Evolutionary conservation across 2,888 invertebrate species (phyloP), one percentile per base, ranked within the genome.

Genomic region (Artemia sp.): DNA sequence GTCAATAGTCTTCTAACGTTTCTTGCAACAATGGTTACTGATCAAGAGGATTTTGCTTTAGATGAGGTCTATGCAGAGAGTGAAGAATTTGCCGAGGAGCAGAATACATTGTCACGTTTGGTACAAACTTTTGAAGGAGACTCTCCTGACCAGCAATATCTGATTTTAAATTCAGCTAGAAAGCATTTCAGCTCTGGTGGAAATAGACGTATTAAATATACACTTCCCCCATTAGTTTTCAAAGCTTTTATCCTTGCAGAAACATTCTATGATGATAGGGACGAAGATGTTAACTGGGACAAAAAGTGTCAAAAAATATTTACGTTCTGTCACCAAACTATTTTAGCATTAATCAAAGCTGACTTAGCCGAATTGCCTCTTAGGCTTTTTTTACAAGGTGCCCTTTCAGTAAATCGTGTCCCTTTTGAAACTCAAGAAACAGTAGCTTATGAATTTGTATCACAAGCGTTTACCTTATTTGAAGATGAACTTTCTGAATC

Each of bases 401-500:
- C 96, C 0, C 80, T 96, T 67, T 91, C 93, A 0, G 91, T 93
- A 71, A 90, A 91, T 70, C 88, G 90, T 79, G 92, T 95, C 70
- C 86, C 86, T 9, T 97, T 96, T 79, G 89, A 92, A 72, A 93
- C 94, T 77, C 90, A 92, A 78, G 96, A 97, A 80, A 91, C 93
- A 10, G 90, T 97, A 1, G 96, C 96, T 0, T 99, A 99, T 80
- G 98, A 99, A 80, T 99, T 93, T 77, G 87, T 98, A 78, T 94
- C 96, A 38, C 81, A 89, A 81, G 93, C 96, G 0, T 97, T 98
- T 80, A 92, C 95, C 0, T 79, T 98, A 70, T 98, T 97, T 78
- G 97, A 98, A 78, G 98, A 98, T 78, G 97, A 97, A 80, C 92
- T 98, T 75, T 92, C 92, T 2, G 97, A 97, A 78, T 93, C 93